Evolutionary conservation across 2,888 invertebrate genomes (phyloP).

Genomic region (Candidula unifasciata): DNA sequence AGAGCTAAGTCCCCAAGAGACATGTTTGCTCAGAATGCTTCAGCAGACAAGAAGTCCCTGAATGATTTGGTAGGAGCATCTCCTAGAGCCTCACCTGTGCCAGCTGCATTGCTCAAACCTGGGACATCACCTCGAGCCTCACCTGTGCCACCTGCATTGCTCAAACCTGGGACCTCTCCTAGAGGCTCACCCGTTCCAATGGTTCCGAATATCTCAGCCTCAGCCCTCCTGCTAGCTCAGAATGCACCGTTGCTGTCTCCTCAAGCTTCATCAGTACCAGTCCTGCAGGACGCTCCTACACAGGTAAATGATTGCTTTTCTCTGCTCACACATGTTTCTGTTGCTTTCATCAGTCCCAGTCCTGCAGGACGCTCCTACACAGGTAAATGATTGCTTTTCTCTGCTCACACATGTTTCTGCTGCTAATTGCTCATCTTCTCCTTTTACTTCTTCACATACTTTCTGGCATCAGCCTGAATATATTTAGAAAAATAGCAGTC

Average conservation of each 20-base stretch:
- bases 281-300: conserved; percentile 6
- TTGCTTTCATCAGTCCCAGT: conserved; percentile 31
- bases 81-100: conserved; percentile 12
- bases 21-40: conserved; percentile 63
- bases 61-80: conserved; percentile 62
- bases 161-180: not conserved
- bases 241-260: not conserved
- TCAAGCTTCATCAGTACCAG: conserved; percentile 21
- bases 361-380: not conserved
- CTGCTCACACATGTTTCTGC: too few species aligned
- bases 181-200: conserved; percentile 19
- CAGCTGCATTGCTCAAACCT: not conserved
- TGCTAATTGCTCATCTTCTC: too few species aligned
- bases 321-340: not conserved
- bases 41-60: conserved; percentile 64
- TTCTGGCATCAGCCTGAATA: too few species aligned
- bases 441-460: too few species aligned
- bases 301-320: conserved; percentile 32
- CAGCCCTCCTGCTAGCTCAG: not conserved
- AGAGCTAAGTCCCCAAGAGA: conserved; percentile 63
- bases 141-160: not conserved
- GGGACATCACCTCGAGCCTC: not conserved
- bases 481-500: too few species aligned
- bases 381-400: conserved; percentile 36
- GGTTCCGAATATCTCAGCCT: not conserved